Evolutionary conservation across 2,113 vertebrate genomes (phyloP).

Genomic region (Felis chaus): DNA sequence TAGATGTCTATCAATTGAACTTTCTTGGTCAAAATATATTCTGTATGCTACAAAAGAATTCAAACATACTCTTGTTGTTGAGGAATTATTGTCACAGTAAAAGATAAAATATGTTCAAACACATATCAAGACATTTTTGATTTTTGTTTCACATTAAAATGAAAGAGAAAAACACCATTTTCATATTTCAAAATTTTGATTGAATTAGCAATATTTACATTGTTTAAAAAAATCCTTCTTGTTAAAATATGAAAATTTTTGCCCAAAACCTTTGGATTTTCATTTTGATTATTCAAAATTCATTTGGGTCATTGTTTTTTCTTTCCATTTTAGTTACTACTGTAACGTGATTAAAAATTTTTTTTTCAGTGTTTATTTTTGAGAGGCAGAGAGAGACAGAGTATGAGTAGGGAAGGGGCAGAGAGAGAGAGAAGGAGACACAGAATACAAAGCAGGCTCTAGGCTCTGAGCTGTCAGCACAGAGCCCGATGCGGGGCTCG

Average conservation of each 20-base stretch:
- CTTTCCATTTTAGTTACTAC: not conserved
- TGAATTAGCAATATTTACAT: not conserved
- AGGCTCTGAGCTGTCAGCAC: no score
- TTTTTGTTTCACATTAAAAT: not conserved
- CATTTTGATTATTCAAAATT: not conserved
- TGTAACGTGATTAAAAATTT: not conserved
- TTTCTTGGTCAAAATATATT: not conserved
- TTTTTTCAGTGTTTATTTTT: no score
- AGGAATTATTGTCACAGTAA: not conserved
- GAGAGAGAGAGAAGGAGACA: no score
- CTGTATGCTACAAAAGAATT: not conserved
- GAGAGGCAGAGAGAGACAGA: no score
- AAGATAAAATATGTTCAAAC: not conserved
- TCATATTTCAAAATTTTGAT: not conserved
- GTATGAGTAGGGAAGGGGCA: no score
- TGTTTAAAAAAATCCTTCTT: not conserved
- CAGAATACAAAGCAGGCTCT: no score
- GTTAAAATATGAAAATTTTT: not conserved
- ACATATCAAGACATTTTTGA: not conserved
- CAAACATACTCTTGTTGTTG: not conserved
- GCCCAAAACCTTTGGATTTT: not conserved
- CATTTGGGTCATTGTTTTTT: not conserved
- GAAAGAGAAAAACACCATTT: not conserved
- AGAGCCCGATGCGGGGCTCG: no score
- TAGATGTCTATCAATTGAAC: not conserved